Conservation (phyloP, 2,888 invertebrate species). For the Rotaria macrura region DNA sequence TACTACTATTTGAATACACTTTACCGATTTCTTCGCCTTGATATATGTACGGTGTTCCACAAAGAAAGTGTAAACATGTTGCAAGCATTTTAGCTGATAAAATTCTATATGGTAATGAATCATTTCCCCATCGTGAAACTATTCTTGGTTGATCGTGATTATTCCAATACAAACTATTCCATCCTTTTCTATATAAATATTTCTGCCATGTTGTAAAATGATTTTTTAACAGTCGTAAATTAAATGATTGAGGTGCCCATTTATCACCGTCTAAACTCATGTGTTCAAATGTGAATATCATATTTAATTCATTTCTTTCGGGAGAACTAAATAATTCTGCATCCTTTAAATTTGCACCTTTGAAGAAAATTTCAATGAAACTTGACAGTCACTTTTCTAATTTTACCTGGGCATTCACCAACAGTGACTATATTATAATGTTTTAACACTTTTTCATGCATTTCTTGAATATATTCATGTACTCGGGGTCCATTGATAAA, state of each 20-base stretch:
- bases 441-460: constrained; percentile 9
- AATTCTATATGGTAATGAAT: constrained; percentile 5
- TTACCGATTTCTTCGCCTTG: constrained; percentile 20
- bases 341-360: neutral
- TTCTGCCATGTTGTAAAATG: neutral
- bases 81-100: neutral
- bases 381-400: too few species aligned
- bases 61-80: constrained; percentile 2
- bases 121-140: constrained; percentile 25
- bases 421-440: constrained; percentile 7
- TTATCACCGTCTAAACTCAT: constrained; percentile 17
- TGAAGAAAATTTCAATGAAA: neutral
- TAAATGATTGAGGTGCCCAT: neutral
- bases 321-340: neutral
- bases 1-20: too few species aligned
- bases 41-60: constrained; percentile 16
- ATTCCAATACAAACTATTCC: constrained; percentile 21
- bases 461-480: constrained; percentile 7
- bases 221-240: neutral
- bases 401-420: constrained; percentile 7
- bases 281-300: constrained; percentile 20
- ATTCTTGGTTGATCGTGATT: constrained; percentile 32
- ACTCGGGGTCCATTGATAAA: neutral
- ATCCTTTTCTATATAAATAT: neutral
- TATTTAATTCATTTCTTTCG: neutral